These are phyloP conservation scores for Lutjanus campechanus DNA, from an alignment of 2,797 vertebrate species.

Conservation along the genomic window DNA sequence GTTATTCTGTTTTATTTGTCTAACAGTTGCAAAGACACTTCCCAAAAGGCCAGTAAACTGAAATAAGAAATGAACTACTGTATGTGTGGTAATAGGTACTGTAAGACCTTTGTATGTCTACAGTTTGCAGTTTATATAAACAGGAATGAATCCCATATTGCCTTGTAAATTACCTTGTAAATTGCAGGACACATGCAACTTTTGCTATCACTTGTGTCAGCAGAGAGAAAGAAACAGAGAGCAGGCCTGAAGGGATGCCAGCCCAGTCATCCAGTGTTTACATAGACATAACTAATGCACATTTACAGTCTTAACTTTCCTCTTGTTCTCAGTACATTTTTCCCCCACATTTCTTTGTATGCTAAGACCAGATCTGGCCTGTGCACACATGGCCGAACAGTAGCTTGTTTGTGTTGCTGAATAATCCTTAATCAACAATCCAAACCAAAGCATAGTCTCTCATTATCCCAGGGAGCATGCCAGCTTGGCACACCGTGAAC, in stretches of 20 bases:
- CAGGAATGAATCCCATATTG: neutral
- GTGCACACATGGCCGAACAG: slow-evolving; percentile 75
- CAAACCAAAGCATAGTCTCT: slow-evolving; percentile 76
- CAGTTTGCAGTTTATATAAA: slow-evolving; percentile 13
- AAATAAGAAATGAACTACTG: slow-evolving; percentile 15
- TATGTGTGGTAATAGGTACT: neutral
- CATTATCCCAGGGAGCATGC: slow-evolving; percentile 77
- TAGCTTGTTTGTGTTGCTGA: slow-evolving; percentile 85
- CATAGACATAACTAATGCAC: slow-evolving; percentile 38
- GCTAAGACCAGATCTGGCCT: slow-evolving; percentile 44
- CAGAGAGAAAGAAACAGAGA: slow-evolving; percentile 30
- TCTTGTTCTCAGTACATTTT: slow-evolving; percentile 38
- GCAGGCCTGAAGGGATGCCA: slow-evolving; percentile 27
- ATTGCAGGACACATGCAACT: slow-evolving; percentile 12
- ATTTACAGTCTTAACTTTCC: slow-evolving; percentile 48
- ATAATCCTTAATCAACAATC: slow-evolving; percentile 85
- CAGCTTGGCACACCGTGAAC: slow-evolving; percentile 72
- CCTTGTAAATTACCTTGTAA: slow-evolving; percentile 35
- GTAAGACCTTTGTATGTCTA: slow-evolving; percentile 6
- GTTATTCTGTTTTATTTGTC: neutral
- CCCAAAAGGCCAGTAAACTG: slow-evolving; percentile 18
- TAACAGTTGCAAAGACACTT: neutral
- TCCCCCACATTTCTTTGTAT: slow-evolving; percentile 37
- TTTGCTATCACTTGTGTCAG: slow-evolving; percentile 37
- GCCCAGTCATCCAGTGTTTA: slow-evolving; percentile 51